Conservation (phyloP, 2,888 invertebrate genomes). For the Drosophila nigricruria region DNA sequence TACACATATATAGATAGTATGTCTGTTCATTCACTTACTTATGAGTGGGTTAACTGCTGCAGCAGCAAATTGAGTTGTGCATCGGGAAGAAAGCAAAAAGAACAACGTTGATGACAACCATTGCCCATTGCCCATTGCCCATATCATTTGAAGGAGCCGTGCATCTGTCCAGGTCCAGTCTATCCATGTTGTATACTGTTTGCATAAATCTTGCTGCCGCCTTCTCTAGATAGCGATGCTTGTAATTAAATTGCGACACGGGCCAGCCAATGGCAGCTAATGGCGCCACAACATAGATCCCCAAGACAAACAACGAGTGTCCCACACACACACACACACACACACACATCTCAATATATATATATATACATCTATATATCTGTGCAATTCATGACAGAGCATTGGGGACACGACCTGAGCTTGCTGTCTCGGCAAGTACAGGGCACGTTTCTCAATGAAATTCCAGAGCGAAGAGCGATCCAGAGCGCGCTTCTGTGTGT, state of each 20-base stretch:
- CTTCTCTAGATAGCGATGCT: constrained; percentile 52
- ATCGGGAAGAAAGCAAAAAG: constrained; percentile 35
- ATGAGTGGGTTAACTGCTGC: constrained; percentile 41
- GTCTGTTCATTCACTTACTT: constrained; percentile 23
- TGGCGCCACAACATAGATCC: constrained; percentile 79
- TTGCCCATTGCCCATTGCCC: constrained; percentile 22
- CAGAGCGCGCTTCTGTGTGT: constrained; percentile 78
- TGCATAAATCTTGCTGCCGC: constrained; percentile 73
- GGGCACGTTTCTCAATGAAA: constrained; percentile 82
- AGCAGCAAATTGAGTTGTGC: constrained; percentile 79
- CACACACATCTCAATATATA: constrained; percentile 16
- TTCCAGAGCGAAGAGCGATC: constrained; percentile 72
- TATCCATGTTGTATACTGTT: constrained; percentile 56
- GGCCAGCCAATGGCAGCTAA: constrained; percentile 67
- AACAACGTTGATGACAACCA: constrained; percentile 36
- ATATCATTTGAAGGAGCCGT: constrained; percentile 58
- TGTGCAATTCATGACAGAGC: constrained; percentile 69
- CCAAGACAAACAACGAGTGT: constrained; percentile 57
- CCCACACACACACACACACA: constrained; percentile 22
- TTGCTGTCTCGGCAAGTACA: constrained; percentile 61
- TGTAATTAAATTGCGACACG: constrained; percentile 80
- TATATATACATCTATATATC: constrained; percentile 15
- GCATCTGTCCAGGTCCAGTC: constrained; percentile 23
- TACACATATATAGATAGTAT: constrained; percentile 15
- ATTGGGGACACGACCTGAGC: constrained; percentile 75